These are phyloP conservation scores for Diplogasteroides magnus DNA, from an alignment of 1,140 invertebrate species.

Conservation along the genomic window DNA sequence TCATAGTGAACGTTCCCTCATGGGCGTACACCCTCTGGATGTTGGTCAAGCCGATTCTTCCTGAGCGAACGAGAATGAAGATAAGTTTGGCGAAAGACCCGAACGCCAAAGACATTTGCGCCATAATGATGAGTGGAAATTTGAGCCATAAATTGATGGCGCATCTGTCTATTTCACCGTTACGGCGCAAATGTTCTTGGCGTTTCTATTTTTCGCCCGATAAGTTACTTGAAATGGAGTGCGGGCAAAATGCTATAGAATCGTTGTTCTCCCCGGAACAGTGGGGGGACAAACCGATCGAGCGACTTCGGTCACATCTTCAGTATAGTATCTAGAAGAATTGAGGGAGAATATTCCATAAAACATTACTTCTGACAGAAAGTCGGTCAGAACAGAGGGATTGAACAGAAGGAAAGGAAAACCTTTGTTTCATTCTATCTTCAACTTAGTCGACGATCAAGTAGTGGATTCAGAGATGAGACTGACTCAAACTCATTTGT, in stretches of 20 bases:
- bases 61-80: constrained; percentile 38
- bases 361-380: no score
- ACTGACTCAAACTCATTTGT: background rate
- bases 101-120: background rate
- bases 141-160: no score
- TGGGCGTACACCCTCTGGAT: constrained; percentile 34
- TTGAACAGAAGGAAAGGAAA: background rate
- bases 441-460: background rate
- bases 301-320: no score
- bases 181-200: no score
- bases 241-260: background rate
- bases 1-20: constrained; percentile 40
- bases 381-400: no score
- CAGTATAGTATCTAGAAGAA: no score
- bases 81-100: constrained; percentile 13
- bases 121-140: background rate
- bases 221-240: constrained; percentile 10
- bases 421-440: background rate
- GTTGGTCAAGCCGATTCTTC: constrained; percentile 36
- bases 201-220: no score
- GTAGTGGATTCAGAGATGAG: background rate
- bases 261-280: background rate
- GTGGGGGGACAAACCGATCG: no score
- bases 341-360: no score
- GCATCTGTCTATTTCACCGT: no score